Evolutionary conservation across 2,797 vertebrate genomes (phyloP), one percentile per base, ranked within the genome.

Genomic region (Percopsis omiscomaycus): DNA sequence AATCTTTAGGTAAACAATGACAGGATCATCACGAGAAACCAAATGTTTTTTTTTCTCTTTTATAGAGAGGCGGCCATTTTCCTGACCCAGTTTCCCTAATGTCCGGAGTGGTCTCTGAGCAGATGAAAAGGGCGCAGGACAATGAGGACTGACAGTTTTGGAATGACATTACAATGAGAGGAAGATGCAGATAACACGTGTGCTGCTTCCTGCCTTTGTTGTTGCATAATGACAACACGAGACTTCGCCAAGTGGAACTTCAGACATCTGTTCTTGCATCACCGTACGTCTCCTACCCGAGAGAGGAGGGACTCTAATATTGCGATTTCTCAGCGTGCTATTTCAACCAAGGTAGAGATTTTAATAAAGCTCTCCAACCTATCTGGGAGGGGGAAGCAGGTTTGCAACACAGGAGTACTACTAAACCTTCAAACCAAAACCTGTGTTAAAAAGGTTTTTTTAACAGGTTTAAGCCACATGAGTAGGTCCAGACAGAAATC

Each of bases 101-200:
- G 76, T 78, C 75, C 83, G 71, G 71, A 84, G 73, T 49, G 61
- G 64, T 82, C 77, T 79, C 29, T 22, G 60, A 55, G 74, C 77
- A 89, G 82, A 92, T 91, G 87, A 93, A 92, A 92, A 84, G 84
- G 71, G 61, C 46, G 8, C 3, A 72, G 82, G 86, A 92, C 89
- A 92, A 91, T 88, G 81, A 84, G 75, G 68, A 76, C 37, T 74
- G 83, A 86, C 82, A 80, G 77, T 80, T 86, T 88, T 84, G 81
- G 85, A 83, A 86, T 77, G 59, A 76, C 61, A 58, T 73, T 84
- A 92, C 92, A 93, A 92, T 91, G 64, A 84, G 82, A 91, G 91
- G 92, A 93, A 92, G 90, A 88, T 69, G 82, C 80, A 79, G 86
- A 53, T 74, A 81, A 72, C 56, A 59, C 61, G 78, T 76, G 69